Conservation (phyloP, 2,888 invertebrate species). For the Orthosia cruda region DNA sequence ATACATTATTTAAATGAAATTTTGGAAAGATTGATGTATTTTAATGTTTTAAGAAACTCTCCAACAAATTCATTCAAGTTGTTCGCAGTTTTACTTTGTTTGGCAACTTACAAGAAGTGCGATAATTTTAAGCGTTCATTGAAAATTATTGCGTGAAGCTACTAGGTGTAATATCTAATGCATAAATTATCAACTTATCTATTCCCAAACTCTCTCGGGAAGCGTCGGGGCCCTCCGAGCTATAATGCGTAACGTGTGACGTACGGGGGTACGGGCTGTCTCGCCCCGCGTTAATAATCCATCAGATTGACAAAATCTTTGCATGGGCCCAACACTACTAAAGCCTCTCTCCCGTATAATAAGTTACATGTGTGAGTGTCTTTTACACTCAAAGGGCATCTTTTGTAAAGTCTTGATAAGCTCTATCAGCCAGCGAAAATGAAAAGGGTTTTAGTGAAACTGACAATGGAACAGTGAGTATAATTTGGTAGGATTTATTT, state of each 20-base stretch:
- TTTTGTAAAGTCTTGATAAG: conserved; percentile 77
- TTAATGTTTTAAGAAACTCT: conserved; percentile 31
- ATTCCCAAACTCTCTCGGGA: conserved; percentile 74
- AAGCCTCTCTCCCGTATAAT: conserved; percentile 69
- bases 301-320: conserved; percentile 85
- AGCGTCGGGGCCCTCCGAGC: conserved; percentile 71
- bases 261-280: conserved; percentile 71
- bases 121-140: conserved; percentile 57
- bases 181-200: conserved; percentile 85
- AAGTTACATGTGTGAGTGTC: conserved; percentile 64
- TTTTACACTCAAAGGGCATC: conserved; percentile 74
- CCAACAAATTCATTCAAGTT: conserved; percentile 38
- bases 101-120: conserved; percentile 37
- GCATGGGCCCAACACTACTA: conserved; percentile 70
- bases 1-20: conserved; percentile 21
- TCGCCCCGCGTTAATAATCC: conserved; percentile 82
- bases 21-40: conserved; percentile 37
- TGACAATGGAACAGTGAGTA: conserved; percentile 67
- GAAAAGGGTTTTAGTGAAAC: conserved; percentile 75
- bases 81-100: conserved; percentile 55
- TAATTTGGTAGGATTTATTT: conserved; percentile 68
- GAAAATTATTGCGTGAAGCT: conserved; percentile 69
- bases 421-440: conserved; percentile 74
- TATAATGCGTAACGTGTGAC: conserved; percentile 77
- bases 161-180: conserved; percentile 78